Conservation (phyloP, 1,140 invertebrate genomes). For the Pteromalus puparum region DNA sequence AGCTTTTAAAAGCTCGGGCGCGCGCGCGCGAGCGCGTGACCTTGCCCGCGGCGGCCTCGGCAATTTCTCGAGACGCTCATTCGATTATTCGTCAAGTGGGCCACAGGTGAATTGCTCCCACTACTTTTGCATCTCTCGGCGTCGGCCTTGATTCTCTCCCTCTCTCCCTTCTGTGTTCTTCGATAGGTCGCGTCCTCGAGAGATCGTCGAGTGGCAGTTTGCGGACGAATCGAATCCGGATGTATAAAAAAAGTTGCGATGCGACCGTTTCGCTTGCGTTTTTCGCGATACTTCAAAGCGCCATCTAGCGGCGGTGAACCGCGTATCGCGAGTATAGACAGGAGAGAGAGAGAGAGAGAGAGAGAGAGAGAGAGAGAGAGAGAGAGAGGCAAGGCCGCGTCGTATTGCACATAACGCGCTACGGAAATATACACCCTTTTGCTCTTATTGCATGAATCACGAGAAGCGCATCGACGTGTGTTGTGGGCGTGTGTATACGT, state of each 20-base stretch:
- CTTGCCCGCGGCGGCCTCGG: neutral
- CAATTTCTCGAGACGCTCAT: neutral
- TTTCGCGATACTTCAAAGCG: too few species aligned
- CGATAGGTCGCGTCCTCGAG: too few species aligned
- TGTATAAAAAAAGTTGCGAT: too few species aligned
- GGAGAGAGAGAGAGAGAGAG: neutral
- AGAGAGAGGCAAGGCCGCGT: neutral
- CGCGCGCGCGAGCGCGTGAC: neutral
- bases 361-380: constrained; percentile 5
- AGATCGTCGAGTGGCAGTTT: neutral
- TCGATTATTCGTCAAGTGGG: constrained; percentile 3
- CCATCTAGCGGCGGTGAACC: too few species aligned
- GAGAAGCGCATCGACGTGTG: neutral
- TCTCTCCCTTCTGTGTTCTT: neutral
- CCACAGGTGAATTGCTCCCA: neutral
- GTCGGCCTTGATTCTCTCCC: neutral
- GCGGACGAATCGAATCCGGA: too few species aligned
- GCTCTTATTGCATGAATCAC: neutral
- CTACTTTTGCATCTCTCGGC: neutral
- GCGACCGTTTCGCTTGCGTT: too few species aligned
- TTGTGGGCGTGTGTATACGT: neutral
- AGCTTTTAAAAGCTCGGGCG: neutral
- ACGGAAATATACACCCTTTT: neutral
- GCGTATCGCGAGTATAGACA: too few species aligned
- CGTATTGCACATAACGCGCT: neutral